Evolutionary conservation across 2,888 invertebrate genomes (phyloP).

Genomic region (Gastracanthus pulcherrimus): DNA sequence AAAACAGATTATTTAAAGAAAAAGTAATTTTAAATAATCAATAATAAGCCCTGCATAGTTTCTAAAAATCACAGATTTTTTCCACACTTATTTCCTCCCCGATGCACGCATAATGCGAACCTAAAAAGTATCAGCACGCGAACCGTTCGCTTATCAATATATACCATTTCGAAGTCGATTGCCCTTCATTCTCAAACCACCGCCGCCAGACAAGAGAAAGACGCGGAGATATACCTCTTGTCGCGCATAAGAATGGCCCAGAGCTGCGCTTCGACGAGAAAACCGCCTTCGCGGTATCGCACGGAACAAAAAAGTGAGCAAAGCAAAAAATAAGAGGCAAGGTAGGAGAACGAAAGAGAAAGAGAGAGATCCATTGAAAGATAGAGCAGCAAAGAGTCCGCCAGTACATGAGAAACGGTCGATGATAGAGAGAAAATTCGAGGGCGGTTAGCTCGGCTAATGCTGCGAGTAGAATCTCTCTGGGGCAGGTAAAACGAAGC

Average conservation of each 20-base stretch:
- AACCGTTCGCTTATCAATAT: no score
- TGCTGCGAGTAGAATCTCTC: slow-evolving; percentile 2
- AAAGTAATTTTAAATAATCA: no score
- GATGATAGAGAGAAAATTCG: slow-evolving; percentile 38
- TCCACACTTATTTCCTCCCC: no score
- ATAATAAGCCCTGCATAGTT: no score
- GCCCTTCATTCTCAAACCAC: slow-evolving; percentile 10
- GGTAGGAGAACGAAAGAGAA: not conserved
- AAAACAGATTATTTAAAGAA: no score
- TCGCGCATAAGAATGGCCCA: not conserved
- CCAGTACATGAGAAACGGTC: slow-evolving; percentile 25
- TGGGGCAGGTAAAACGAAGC: slow-evolving; percentile 1
- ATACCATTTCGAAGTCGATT: slow-evolving; percentile 21
- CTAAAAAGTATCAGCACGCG: no score
- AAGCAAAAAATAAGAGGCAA: not conserved
- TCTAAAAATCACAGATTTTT: no score
- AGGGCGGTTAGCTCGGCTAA: slow-evolving; percentile 29
- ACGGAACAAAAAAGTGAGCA: not conserved
- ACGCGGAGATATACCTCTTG: not conserved
- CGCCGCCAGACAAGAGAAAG: no score
- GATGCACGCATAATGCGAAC: no score
- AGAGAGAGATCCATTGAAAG: slow-evolving; percentile 5
- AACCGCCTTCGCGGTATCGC: slow-evolving; percentile 4
- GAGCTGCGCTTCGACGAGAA: not conserved
- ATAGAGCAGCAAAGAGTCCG: no score